Evolutionary conservation across 2,113 vertebrate species (phyloP), one percentile per base, ranked within the genome.

Genomic region (Nesogale talazaci): DNA sequence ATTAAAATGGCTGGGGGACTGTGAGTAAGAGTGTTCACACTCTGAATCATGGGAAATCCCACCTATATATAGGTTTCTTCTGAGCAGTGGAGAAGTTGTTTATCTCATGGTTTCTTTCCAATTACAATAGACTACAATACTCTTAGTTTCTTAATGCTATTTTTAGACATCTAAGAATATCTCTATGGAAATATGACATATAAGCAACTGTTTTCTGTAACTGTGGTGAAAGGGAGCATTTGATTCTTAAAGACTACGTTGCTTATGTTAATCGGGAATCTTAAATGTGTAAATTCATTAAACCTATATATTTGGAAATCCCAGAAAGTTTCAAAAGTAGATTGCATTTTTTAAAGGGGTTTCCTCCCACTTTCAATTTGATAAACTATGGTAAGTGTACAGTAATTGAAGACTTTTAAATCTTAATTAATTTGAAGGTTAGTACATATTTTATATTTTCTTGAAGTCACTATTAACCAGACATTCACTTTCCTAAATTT

Each of bases 241-340:
- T 91, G 87, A 72, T 83, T 96, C 70, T 70, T 81, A 77, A 56
- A 3, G 17, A n/a, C 46, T 22, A 20, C 11, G 19, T 70, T 52
- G 92, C 77, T 84, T 23, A 95, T 27, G 0, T 77, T 93, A 87
- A 93, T 88, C 27, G 46, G 77, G 74, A 91, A 89, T 94, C 95
- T 96, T 46, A 83, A 95, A 94, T 34, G 90, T 80, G 72, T 89
- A 88, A 93, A 90, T 86, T 94, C 59, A 93, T 81, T 90, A 89
- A 93, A 74, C 46, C 31, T 89, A n/a, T 72, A 93, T 88, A 81
- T 80, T 80, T 91, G 92, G 95, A 95, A 96, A 88, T 80, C 85
- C 94, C 96, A 96, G 96, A 93, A 93, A 96, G 94, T 97, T 96
- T 96, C 96, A 95, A 84, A 95, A 97, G 93, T 97, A 82, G 40